Evolutionary conservation across 37 sponge, comb jelly and placozoan species (phyloP).

Genomic region (Spongilla lacustris): DNA sequence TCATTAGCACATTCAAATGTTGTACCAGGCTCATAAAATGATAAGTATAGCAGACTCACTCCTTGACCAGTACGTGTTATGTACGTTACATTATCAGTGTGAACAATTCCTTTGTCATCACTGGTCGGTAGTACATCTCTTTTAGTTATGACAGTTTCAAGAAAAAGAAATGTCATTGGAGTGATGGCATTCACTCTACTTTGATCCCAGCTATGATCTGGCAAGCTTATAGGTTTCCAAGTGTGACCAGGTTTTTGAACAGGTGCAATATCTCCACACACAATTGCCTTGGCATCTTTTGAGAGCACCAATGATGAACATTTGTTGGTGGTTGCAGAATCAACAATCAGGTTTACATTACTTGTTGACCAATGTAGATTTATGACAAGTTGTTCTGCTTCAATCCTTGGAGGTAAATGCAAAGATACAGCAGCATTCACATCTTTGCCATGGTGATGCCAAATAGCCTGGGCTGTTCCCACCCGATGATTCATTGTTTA

Average conservation of each 20-base stretch:
- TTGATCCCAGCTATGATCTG: constrained; percentile 18
- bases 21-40: constrained; percentile 20
- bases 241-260: neutral
- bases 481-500: neutral
- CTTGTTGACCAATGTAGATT: constrained; percentile 11
- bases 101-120: too few species aligned
- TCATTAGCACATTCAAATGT: constrained; percentile 11
- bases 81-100: neutral
- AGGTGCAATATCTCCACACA: neutral
- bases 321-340: neutral
- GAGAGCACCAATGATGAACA: neutral
- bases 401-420: neutral
- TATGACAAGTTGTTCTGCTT: neutral
- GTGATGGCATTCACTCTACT: constrained; percentile 12
- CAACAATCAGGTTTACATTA: constrained; percentile 3
- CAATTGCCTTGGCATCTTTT: constrained; percentile 15
- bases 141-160: neutral
- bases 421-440: neutral
- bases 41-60: constrained; percentile 6
- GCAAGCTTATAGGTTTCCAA: neutral
- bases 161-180: constrained; percentile 21
- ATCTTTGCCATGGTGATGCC: neutral
- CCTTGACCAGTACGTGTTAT: constrained; percentile 10
- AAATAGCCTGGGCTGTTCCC: neutral
- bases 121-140: neutral